Base-by-base conservation (phyloP, 2,888 invertebrate genomes). In the Heliconius charithonia region DNA sequence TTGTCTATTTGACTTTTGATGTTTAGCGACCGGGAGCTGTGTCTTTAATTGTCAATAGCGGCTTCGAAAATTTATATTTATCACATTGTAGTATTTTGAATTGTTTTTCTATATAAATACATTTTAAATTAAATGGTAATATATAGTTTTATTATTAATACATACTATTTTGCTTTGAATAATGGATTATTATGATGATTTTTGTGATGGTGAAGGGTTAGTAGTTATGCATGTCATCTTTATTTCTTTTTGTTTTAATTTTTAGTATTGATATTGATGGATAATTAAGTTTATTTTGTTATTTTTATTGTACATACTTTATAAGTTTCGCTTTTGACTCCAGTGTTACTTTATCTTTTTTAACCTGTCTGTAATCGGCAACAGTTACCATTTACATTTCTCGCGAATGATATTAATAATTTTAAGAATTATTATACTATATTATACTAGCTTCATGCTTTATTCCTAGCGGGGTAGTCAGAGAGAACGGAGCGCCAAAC, bases 121-220 rank as follows among this genome's bases (percentile, higher is more conserved):
- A 80, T 56, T 66, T 81, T 81, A 86, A 86, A 86, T 84, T 86
- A 79, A 85, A 88, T 87, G 90, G 89, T 90, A 89, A 89, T 88
- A 87, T 86, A 85, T 81, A 85, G 85, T 86, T 81, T 81, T 81
- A 82, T 80, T 85, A 81, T 79, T 82, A 72, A 75, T 84, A 65
- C 27, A 73, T 70, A 73, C 69, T 77, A 66, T 59, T 77, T 81
- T 72, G 77, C 75, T 77, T 65, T 66, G 65, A 80, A 81, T 81
- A 87, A 93, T 94, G 93, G 91, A 90, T 85, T 93, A 94, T 90
- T 92, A 85, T 85, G 92, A 93, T 88, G 93, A 91, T 87, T 93
- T 90, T 91, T 92, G 90, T 87, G 93, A 92, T 85, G 93, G 93
- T 92, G 93, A 93, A 86, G 95, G 95, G 95, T 95, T 92, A 94